These are phyloP conservation scores for Synaphobranchus kaupii DNA, from an alignment of 2,797 vertebrate species.

Conservation along the genomic window DNA sequence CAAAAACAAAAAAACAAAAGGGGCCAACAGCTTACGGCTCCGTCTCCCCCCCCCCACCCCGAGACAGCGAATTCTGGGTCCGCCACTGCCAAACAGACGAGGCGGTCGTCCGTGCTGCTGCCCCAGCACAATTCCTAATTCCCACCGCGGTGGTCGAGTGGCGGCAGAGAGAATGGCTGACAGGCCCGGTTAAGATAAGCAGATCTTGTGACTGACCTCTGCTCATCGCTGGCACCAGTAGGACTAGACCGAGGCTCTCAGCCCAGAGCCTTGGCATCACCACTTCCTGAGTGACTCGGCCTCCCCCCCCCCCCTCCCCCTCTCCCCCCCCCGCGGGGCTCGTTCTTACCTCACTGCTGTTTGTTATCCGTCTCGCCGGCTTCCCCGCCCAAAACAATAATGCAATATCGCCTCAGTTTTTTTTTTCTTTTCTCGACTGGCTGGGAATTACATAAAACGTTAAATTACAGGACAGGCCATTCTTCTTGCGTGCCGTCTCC, in stretches of 20 bases:
- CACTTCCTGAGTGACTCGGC: constrained; percentile 58
- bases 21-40: constrained; percentile 23
- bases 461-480: constrained; percentile 41
- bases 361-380: constrained; percentile 67
- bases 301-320: constrained; percentile 37
- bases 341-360: constrained; percentile 62
- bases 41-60: not conserved
- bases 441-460: constrained; percentile 58
- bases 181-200: constrained; percentile 47
- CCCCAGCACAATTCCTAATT: constrained; percentile 23
- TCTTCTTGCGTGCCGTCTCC: not conserved
- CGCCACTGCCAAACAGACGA: not conserved
- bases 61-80: not conserved
- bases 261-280: constrained; percentile 61
- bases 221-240: constrained; percentile 69
- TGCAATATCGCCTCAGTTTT: constrained; percentile 53
- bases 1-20: constrained; percentile 46
- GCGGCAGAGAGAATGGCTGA: constrained; percentile 39
- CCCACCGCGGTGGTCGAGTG: constrained; percentile 32
- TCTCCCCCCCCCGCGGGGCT: constrained; percentile 37
- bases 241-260: constrained; percentile 68
- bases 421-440: constrained; percentile 53
- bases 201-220: constrained; percentile 47
- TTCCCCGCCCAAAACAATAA: constrained; percentile 71
- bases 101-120: not conserved